Percentiles rank a stretch among this genome's conserved stretches.
Evolutionary conservation across 1,140 invertebrate genomes (phyloP).

Genomic region (Neoseiulus cucumeris): DNA sequence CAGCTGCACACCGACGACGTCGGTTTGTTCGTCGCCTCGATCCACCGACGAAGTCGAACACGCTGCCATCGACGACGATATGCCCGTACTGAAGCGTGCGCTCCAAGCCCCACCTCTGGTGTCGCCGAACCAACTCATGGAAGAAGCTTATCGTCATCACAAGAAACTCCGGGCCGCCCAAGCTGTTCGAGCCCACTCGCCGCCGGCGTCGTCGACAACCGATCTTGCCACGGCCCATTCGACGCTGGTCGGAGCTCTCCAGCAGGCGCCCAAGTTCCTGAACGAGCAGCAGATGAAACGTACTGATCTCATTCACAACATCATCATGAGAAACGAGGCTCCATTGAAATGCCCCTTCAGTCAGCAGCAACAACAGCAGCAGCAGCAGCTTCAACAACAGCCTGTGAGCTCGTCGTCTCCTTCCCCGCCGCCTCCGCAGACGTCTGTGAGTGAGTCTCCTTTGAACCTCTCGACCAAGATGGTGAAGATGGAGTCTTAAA

Average conservation of each 20-base stretch:
- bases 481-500: slow-evolving; percentile 10
- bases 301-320: slow-evolving; percentile 68
- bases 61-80: slow-evolving; percentile 40
- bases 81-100: slow-evolving; percentile 75
- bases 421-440: neutral
- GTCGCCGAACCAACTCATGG: slow-evolving; percentile 60
- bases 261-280: slow-evolving; percentile 59
- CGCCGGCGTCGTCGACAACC: slow-evolving; percentile 14
- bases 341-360: neutral
- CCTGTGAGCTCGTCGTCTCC: neutral
- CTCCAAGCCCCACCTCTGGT: slow-evolving; percentile 63
- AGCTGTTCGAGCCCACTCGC: slow-evolving; percentile 34
- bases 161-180: slow-evolving; percentile 65
- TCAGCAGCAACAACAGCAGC: neutral
- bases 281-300: slow-evolving; percentile 68
- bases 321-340: slow-evolving; percentile 41
- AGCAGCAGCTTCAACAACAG: neutral
- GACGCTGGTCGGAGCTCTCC: slow-evolving; percentile 59
- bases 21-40: slow-evolving; percentile 47
- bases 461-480: slow-evolving; percentile 6
- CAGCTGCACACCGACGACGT: slow-evolving; percentile 36
- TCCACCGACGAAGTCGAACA: slow-evolving; percentile 11
- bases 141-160: slow-evolving; percentile 80
- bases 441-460: neutral
- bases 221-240: slow-evolving; percentile 59